A percentile compares a stretch with the other conserved stretches of the same genome.
Evolutionary conservation across 2,888 invertebrate genomes (phyloP).

Genomic region (Euproctis similis): DNA sequence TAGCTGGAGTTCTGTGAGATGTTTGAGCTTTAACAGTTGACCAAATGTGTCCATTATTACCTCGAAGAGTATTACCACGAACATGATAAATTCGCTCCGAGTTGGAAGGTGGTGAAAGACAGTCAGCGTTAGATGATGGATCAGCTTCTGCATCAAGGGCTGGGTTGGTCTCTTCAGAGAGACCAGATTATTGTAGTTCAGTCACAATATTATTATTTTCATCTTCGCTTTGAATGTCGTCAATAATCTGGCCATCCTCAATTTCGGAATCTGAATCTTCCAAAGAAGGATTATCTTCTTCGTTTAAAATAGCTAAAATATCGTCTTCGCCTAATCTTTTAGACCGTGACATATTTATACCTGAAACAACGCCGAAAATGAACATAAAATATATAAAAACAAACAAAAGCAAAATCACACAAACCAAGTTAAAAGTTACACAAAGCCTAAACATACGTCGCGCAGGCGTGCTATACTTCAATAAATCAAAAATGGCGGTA

Average conservation of each 20-base stretch:
- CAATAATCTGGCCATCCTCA: background rate
- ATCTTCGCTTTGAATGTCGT: background rate
- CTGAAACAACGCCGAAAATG: background rate
- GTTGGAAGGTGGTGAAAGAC: background rate
- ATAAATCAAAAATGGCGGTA: conserved; percentile 41
- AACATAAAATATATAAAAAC: conserved; percentile 1
- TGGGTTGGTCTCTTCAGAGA: background rate
- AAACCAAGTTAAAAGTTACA: conserved; percentile 5
- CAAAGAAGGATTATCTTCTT: background rate
- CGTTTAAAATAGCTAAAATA: background rate
- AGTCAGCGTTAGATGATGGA: background rate
- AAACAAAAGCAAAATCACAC: no score
- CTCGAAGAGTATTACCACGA: no score
- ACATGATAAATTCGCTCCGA: background rate
- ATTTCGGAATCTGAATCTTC: background rate
- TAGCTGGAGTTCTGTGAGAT: conserved; percentile 3
- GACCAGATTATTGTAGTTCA: background rate
- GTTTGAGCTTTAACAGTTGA: conserved; percentile 1
- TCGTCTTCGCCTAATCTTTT: background rate
- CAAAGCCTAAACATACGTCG: conserved; percentile 84
- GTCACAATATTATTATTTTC: background rate
- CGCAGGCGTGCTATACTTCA: conserved; percentile 89
- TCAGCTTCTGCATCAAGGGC: background rate
- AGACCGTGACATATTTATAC: background rate
- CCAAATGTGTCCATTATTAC: conserved; percentile 3